phyloP scores from a whole-genome alignment of 2,888 invertebrate genomes.

The Imbricaverruca yamaguchii region DNA sequence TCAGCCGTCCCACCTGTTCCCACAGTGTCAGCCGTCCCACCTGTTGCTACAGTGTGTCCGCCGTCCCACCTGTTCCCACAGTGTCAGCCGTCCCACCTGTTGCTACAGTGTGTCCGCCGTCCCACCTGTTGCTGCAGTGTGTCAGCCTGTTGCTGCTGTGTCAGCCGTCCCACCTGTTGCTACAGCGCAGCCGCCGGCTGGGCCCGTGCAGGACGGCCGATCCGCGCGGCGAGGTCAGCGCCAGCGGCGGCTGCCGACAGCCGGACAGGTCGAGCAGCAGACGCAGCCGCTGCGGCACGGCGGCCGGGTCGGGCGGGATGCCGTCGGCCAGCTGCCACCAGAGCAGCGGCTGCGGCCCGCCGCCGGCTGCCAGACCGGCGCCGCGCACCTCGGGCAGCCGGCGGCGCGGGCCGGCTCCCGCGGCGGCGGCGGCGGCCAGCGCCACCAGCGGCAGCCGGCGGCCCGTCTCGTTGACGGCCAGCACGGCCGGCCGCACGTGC shows the following conservation, averaged over 20 bases:
- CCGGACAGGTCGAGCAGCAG: constrained; percentile 21
- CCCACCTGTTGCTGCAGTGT: neutral
- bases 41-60: no score
- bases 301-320: constrained; percentile 12
- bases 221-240: neutral
- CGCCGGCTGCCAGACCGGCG: neutral
- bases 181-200: neutral
- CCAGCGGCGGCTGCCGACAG: constrained; percentile 4
- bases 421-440: constrained; percentile 20
- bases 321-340: constrained; percentile 21
- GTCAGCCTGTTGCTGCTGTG: no score
- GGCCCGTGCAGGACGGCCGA: neutral
- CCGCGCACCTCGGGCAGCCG: constrained; percentile 42
- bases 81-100: no score
- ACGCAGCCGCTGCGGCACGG: neutral
- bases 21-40: no score
- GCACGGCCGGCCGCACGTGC: constrained; percentile 54
- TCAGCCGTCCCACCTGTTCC: no score
- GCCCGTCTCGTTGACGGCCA: constrained; percentile 54
- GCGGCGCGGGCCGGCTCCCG: constrained; percentile 42
- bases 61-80: no score
- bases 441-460: constrained; percentile 44
- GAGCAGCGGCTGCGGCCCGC: neutral
- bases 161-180: neutral
- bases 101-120: no score